Percentiles rank a stretch among this genome's conserved stretches.
Conservation (phyloP, 1,140 invertebrate genomes). For the Caenorhabditis inopinata region DNA sequence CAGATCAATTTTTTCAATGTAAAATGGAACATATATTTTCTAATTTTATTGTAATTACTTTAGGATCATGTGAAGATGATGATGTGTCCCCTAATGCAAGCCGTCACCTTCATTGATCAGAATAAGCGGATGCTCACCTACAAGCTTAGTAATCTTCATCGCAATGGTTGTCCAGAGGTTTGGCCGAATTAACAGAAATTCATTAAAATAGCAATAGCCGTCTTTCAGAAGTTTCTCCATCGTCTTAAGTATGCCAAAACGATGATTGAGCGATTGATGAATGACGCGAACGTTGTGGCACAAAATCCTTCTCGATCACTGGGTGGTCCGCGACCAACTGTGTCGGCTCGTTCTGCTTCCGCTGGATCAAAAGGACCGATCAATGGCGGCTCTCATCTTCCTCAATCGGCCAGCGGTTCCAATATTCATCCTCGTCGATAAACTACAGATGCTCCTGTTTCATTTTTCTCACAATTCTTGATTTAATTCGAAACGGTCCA, state of each 20-base stretch:
- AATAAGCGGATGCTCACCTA: slow-evolving; percentile 86
- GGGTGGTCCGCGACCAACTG: background rate
- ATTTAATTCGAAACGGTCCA: background rate
- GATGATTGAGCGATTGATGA: slow-evolving; percentile 74
- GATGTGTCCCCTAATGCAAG: slow-evolving; percentile 91
- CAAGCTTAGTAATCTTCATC: slow-evolving; percentile 79
- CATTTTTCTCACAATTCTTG: background rate
- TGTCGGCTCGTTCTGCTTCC: background rate
- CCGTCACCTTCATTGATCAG: slow-evolving; percentile 90
- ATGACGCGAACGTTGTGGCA: background rate
- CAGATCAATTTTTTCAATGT: slow-evolving; percentile 88
- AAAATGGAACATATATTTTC: no score
- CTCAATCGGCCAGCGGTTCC: background rate
- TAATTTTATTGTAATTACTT: background rate
- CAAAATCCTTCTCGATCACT: background rate
- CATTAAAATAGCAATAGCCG: no score
- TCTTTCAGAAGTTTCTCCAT: slow-evolving; percentile 63
- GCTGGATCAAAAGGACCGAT: background rate
- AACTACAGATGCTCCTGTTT: background rate
- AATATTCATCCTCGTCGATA: slow-evolving; percentile 11
- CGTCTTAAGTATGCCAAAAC: slow-evolving; percentile 84
- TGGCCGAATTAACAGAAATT: slow-evolving; percentile 70
- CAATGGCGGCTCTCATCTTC: no score
- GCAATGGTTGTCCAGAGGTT: slow-evolving; percentile 78
- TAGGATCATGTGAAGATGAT: slow-evolving; percentile 94